phyloP scores from a whole-genome alignment of 2,888 invertebrate genomes.

The Seira musarum region DNA sequence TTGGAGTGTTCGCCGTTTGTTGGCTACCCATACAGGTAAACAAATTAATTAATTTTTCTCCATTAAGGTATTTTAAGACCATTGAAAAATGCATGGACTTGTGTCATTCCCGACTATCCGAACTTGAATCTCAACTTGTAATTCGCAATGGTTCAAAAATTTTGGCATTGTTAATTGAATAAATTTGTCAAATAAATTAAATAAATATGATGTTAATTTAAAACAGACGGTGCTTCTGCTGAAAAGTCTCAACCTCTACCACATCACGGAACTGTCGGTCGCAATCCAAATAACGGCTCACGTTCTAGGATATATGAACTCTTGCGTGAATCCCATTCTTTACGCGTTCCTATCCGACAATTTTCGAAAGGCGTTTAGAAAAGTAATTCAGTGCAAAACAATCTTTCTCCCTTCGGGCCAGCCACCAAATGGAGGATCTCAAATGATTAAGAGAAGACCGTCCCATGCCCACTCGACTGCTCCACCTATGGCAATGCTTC shows the following conservation, averaged over 20 bases:
- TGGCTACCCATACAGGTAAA: constrained; percentile 97
- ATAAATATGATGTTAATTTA: too few species aligned
- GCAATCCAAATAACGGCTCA: constrained; percentile 85
- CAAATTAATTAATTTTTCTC: constrained; percentile 71
- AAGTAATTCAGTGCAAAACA: constrained; percentile 74
- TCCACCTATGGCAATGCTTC: constrained; percentile 9
- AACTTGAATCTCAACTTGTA: too few species aligned
- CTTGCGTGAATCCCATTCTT: constrained; percentile 92
- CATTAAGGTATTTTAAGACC: constrained; percentile 72
- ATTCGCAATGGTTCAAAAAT: too few species aligned
- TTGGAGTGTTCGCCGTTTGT: constrained; percentile 88
- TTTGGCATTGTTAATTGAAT: too few species aligned
- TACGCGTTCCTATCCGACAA: constrained; percentile 96
- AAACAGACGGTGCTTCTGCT: constrained; percentile 83
- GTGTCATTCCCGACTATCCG: too few species aligned
- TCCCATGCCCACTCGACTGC: constrained; percentile 31
- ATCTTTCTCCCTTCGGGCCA: constrained; percentile 4
- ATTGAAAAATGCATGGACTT: too few species aligned
- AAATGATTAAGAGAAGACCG: constrained; percentile 36
- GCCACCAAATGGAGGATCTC: constrained; percentile 28
- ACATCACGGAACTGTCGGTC: constrained; percentile 79
- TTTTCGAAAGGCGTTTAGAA: constrained; percentile 90
- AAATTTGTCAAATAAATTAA: too few species aligned
- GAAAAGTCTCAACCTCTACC: constrained; percentile 82
- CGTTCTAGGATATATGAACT: constrained; percentile 92